Evolutionary conservation across 1,140 invertebrate species (phyloP).

Genomic region (Leptinotarsa undecemlineata): DNA sequence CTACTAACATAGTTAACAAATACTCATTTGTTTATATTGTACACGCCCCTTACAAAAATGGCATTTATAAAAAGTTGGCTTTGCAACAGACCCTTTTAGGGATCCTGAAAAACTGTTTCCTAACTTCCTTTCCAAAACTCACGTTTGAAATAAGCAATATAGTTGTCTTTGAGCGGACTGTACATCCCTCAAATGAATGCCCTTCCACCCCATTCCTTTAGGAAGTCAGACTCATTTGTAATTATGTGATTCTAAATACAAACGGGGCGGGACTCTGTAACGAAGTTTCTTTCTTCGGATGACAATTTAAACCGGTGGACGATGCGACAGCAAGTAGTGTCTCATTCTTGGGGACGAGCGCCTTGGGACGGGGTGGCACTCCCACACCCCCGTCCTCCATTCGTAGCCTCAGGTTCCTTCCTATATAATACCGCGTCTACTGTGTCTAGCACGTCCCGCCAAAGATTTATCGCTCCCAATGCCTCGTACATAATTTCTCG

Average conservation of each 20-base stretch:
- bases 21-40: too few species aligned
- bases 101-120: too few species aligned
- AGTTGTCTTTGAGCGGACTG: too few species aligned
- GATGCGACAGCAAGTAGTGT: slow-evolving; percentile 49
- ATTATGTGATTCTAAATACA: slow-evolving; percentile 20
- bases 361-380: slow-evolving; percentile 45
- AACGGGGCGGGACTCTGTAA: slow-evolving; percentile 34
- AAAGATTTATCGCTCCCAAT: slow-evolving; percentile 55
- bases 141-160: too few species aligned
- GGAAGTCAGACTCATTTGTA: slow-evolving; percentile 7
- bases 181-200: too few species aligned
- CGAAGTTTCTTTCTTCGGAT: slow-evolving; percentile 52
- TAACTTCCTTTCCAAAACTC: too few species aligned
- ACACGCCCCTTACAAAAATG: too few species aligned
- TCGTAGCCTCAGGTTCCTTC: slow-evolving; percentile 51
- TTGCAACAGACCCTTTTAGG: too few species aligned
- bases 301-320: slow-evolving; percentile 52
- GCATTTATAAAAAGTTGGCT: too few species aligned
- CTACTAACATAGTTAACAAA: too few species aligned
- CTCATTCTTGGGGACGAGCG: slow-evolving; percentile 52
- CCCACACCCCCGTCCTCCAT: slow-evolving; percentile 26
- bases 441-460: slow-evolving; percentile 54
- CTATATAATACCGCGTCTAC: slow-evolving; percentile 54
- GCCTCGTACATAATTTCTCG: slow-evolving; percentile 56
- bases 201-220: background rate